phyloP scores from a whole-genome alignment of 2,888 invertebrate genomes.

The Mongoloraphidia duomilia region DNA sequence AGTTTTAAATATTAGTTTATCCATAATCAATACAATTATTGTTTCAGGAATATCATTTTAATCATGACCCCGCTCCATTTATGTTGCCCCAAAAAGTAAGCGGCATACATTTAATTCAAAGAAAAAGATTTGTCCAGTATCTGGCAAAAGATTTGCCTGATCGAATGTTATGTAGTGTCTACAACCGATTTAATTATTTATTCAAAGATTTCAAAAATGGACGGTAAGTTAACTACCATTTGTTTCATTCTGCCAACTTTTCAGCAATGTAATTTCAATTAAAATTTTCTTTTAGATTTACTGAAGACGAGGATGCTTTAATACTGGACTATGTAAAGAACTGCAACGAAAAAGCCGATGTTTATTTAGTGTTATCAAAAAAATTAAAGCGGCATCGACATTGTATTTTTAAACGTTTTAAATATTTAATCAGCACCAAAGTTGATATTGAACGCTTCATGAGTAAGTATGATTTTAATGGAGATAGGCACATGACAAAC shows the following conservation, averaged over 20 bases:
- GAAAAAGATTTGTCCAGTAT: slow-evolving; percentile 6
- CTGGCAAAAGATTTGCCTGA: slow-evolving; percentile 4
- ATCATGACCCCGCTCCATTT: background rate
- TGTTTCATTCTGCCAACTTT: background rate
- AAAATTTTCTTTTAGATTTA: slow-evolving; percentile 1
- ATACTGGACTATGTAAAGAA: slow-evolving; percentile 2
- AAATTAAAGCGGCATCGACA: no score
- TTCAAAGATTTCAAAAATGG: background rate
- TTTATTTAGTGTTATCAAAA: no score
- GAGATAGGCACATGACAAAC: no score
- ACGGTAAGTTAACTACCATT: slow-evolving; percentile 1
- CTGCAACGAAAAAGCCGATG: no score
- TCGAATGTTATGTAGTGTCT: slow-evolving; percentile 4
- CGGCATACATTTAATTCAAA: background rate
- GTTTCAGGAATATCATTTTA: background rate
- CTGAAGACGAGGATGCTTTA: slow-evolving; percentile 2
- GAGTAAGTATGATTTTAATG: no score
- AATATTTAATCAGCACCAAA: no score
- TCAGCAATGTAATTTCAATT: no score
- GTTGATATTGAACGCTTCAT: no score
- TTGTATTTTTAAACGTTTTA: no score
- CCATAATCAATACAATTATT: no score
- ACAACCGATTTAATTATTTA: background rate
- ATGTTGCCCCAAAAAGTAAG: background rate
- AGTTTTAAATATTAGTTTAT: no score